These are phyloP conservation scores for Lemur catta DNA, from an alignment of 2,797 vertebrate genomes.

Conservation along the genomic window DNA sequence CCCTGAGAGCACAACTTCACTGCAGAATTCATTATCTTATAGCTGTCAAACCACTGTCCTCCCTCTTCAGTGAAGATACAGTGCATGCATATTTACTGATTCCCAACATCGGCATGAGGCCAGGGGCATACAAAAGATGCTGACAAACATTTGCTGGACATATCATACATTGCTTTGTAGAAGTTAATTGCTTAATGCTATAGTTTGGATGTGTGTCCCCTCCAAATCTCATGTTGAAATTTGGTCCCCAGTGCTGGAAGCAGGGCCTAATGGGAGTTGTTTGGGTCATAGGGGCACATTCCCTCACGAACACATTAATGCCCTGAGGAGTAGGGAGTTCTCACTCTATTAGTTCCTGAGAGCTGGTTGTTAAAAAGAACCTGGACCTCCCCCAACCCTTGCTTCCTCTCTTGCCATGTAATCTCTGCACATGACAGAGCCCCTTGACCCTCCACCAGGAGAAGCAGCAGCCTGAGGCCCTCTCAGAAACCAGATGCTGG, in stretches of 20 bases:
- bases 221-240: background rate
- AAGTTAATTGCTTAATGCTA: background rate
- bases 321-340: background rate
- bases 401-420: background rate
- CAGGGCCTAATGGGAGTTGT: background rate
- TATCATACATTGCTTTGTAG: background rate
- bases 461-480: background rate
- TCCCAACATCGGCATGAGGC: background rate
- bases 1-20: background rate
- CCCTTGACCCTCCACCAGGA: background rate
- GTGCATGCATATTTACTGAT: background rate
- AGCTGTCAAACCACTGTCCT: background rate
- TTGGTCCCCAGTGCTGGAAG: background rate
- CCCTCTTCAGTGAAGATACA: background rate
- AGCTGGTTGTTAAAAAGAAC: too few relatives aligned
- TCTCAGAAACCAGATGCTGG: background rate
- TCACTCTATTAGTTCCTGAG: background rate
- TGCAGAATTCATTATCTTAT: background rate
- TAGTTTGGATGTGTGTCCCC: background rate
- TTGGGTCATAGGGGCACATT: background rate
- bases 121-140: background rate
- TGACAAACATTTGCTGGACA: background rate
- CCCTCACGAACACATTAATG: background rate
- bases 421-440: background rate
- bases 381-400: too few relatives aligned